Evolutionary conservation across 2,797 vertebrate genomes (phyloP).

Genomic region (Leontocebus nigricollis): DNA sequence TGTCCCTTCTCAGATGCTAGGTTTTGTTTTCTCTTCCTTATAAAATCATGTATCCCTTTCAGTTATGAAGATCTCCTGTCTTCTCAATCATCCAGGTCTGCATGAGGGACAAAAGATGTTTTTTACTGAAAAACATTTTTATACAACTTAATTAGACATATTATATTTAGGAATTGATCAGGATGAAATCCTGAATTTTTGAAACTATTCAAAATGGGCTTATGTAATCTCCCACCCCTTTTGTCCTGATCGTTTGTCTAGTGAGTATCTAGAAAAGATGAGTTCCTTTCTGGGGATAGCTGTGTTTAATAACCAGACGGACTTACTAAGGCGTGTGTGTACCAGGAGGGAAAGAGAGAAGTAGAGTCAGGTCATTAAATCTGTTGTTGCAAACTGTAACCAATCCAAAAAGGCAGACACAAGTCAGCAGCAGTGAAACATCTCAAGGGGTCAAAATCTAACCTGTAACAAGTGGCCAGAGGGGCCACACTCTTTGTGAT

Average conservation of each 20-base stretch:
- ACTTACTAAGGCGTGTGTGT: neutral
- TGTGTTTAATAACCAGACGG: neutral
- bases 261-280: neutral
- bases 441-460: neutral
- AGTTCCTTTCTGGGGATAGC: neutral
- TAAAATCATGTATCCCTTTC: neutral
- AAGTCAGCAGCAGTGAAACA: neutral
- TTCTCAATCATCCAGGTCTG: neutral
- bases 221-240: neutral
- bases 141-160: neutral
- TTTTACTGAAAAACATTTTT: conserved; percentile 2
- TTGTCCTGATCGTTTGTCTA: neutral
- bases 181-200: conserved; percentile 19
- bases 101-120: neutral
- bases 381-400: neutral
- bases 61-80: neutral
- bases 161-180: conserved; percentile 5
- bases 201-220: neutral
- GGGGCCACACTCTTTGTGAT: neutral
- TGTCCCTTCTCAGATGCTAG: neutral
- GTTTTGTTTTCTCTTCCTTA: neutral
- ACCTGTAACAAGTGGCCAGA: neutral
- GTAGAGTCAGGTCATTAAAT: neutral
- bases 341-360: neutral
- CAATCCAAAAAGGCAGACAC: neutral